Evolutionary conservation across 2,797 vertebrate species (phyloP).

Genomic region (Heteromormyrus szaboi): DNA sequence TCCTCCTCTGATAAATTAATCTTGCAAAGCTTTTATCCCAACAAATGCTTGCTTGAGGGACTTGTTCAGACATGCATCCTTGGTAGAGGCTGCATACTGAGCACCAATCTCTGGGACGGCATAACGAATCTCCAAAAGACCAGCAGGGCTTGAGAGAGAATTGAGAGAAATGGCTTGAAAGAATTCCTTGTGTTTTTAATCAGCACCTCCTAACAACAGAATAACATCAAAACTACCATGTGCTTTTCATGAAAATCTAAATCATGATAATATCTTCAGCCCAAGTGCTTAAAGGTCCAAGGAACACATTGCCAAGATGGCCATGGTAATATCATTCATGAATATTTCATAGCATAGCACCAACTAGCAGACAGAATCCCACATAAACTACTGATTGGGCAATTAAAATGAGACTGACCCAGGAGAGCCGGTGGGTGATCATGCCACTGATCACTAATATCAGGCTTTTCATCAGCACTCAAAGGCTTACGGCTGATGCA

Average conservation of each 20-base stretch:
- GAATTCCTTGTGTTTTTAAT: not conserved
- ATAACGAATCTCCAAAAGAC: not conserved
- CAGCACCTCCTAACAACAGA: not conserved
- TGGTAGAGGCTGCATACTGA: not conserved
- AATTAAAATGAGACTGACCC: not conserved
- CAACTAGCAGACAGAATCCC: not conserved
- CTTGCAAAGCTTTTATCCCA: constrained; percentile 14
- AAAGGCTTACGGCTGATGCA: not conserved
- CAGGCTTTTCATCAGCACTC: not conserved
- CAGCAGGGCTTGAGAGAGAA: not conserved
- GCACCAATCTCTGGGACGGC: not conserved
- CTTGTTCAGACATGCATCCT: not conserved
- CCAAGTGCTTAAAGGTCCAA: not conserved
- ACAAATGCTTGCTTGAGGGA: not conserved
- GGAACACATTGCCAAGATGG: not conserved
- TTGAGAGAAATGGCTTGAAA: not conserved
- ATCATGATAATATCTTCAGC: not conserved
- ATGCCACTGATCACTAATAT: not conserved
- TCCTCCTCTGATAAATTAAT: constrained; percentile 35
- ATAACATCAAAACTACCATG: not conserved
- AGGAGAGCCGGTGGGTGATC: not conserved
- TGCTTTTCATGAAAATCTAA: not conserved
- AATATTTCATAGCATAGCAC: not conserved
- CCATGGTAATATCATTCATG: not conserved
- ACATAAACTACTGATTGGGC: not conserved